Conservation (phyloP, 2,113 vertebrate species). For the Bos javanicus region DNA sequence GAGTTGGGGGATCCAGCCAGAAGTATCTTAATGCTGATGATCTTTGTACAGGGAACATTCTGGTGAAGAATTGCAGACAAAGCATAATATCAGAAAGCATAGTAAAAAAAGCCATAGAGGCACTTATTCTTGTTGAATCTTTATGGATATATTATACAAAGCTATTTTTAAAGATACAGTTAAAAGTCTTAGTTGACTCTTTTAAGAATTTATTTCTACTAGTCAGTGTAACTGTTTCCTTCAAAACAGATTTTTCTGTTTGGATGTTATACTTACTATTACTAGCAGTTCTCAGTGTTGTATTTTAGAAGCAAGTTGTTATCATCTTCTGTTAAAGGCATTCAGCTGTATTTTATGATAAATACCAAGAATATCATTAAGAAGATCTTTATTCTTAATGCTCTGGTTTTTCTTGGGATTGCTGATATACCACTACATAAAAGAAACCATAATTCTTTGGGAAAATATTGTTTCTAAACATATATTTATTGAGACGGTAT, state of each 20-base stretch:
- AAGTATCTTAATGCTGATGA: not conserved
- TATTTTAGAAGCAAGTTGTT: constrained; percentile 1
- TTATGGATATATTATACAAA: not conserved
- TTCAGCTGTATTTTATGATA: not conserved
- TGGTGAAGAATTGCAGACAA: not conserved
- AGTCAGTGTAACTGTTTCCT: not conserved
- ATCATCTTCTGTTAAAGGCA: not conserved
- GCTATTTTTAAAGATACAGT: not conserved
- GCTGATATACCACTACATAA: not conserved
- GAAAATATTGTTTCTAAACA: not conserved
- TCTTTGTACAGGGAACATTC: not conserved
- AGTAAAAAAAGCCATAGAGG: not conserved
- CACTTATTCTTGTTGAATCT: not conserved
- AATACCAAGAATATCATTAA: not conserved
- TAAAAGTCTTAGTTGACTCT: not conserved
- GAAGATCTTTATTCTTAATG: not conserved
- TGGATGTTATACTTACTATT: not conserved
- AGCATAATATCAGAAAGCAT: not conserved
- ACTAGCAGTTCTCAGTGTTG: not conserved
- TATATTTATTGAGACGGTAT: not conserved
- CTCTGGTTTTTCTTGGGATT: not conserved
- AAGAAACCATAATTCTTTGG: not conserved
- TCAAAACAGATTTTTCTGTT: constrained; percentile 4
- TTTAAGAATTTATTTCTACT: constrained; percentile 29
- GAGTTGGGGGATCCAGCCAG: not conserved